Evolutionary conservation across 2,113 vertebrate species (phyloP).

Genomic region (Spheniscus mendiculus): DNA sequence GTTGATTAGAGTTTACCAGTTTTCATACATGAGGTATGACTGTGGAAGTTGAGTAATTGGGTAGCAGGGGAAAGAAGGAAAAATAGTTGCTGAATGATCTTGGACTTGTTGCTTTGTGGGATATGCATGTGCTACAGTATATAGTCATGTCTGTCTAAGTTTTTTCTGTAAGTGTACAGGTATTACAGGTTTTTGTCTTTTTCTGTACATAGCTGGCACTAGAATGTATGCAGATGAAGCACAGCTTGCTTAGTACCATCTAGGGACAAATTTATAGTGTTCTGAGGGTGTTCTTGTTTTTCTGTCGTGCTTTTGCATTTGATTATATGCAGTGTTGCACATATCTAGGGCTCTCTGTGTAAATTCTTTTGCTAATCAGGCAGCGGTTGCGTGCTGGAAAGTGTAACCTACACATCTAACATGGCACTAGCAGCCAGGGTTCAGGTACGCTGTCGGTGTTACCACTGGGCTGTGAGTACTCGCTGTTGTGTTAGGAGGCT

Average conservation of each 20-base stretch:
- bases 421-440: not conserved
- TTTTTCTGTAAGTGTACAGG: not conserved
- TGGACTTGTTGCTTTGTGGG: not conserved
- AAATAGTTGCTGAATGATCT: not conserved
- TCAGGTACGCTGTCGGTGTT: rapidly evolving
- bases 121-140: not conserved
- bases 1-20: not conserved
- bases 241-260: not conserved
- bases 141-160: not conserved
- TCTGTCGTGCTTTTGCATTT: not conserved
- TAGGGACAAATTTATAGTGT: not conserved
- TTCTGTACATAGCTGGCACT: not conserved
- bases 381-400: not conserved
- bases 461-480: not conserved
- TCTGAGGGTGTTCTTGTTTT: not conserved
- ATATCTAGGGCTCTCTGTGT: rapidly evolving
- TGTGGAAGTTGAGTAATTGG: not conserved
- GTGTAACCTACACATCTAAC: not conserved
- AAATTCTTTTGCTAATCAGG: not conserved
- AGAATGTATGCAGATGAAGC: not conserved
- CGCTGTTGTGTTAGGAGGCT: not conserved
- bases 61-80: not conserved
- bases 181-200: not conserved
- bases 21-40: not conserved
- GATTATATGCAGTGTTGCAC: rapidly evolving